These are phyloP conservation scores for Oryzaephilus surinamensis DNA, from an alignment of 1,140 invertebrate genomes.

Conservation along the genomic window DNA sequence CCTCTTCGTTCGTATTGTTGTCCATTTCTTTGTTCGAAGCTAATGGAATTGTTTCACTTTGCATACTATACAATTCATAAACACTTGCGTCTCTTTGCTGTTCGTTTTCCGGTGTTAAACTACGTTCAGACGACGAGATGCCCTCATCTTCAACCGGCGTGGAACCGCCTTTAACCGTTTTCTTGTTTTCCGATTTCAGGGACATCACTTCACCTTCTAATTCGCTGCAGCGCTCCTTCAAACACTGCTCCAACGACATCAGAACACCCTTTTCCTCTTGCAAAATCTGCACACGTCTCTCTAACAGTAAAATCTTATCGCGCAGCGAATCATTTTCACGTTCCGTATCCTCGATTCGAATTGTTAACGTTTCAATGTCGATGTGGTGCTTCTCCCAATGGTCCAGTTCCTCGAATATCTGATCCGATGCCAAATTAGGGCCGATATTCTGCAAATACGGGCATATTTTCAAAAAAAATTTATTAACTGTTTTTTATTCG, in stretches of 20 bases:
- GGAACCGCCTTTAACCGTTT: slow-evolving; percentile 13
- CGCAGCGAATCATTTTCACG: slow-evolving; percentile 47
- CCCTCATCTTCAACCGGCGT: slow-evolving; percentile 75
- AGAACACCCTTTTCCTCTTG: slow-evolving; percentile 69
- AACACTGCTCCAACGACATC: slow-evolving; percentile 62
- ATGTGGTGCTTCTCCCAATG: slow-evolving; percentile 60
- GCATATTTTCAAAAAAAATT: slow-evolving; percentile 3
- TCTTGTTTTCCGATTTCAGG: slow-evolving; percentile 24
- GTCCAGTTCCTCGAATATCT: slow-evolving; percentile 53
- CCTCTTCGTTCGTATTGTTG: slow-evolving; percentile 26
- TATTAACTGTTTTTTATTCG: no score
- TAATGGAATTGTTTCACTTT: slow-evolving; percentile 50
- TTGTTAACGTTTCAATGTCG: slow-evolving; percentile 53
- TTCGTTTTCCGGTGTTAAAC: slow-evolving; percentile 54
- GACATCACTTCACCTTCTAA: slow-evolving; percentile 46
- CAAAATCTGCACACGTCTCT: slow-evolving; percentile 59
- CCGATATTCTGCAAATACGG: slow-evolving; percentile 38
- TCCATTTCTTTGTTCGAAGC: slow-evolving; percentile 20
- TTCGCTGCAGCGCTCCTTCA: slow-evolving; percentile 62
- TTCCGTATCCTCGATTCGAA: slow-evolving; percentile 43
- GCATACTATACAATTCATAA: slow-evolving; percentile 50
- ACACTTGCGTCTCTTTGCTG: slow-evolving; percentile 47
- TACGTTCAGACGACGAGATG: slow-evolving; percentile 72
- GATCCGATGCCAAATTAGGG: slow-evolving; percentile 41
- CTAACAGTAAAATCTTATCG: slow-evolving; percentile 54